Base-by-base conservation (phyloP, 2,888 invertebrate species). In the Phengaris arion region DNA sequence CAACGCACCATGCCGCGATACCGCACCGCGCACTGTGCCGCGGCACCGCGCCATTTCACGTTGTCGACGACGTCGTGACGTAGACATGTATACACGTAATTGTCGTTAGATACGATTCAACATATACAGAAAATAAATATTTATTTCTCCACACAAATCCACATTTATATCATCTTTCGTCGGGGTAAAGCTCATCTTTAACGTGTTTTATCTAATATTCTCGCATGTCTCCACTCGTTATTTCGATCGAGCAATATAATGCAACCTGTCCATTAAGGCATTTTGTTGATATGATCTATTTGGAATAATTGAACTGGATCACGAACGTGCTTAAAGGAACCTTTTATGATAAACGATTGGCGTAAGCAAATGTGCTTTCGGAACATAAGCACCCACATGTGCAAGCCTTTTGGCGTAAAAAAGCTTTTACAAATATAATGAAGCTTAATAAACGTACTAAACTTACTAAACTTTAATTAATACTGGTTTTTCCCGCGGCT, bases 191-290 rank as follows among this genome's bases (percentile, higher is more conserved):
- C 70, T 51, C 69, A 52, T 69, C 57, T 51, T 64, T 12, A 68
- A 52, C 68, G 68, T 69, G 55, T 74, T 55, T 51, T 64, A 70
- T 64, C 73, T 55, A 35, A 75, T 55, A 68, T 68, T 74, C 78
- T 87, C 80, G 84, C 86, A 85, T 86, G 85, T 84, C 83, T 79
- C 73, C 79, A 82, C 83, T 80, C 80, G 81, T 82, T 81, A 81
- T 76, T 79, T 74, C 80, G 80, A 82, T 82, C 80, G 78, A 80
- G 83, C 82, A 84, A 83, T 83, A 82, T 81, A 82, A 72, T 72
- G 80, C 79, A 82, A 85, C 85, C 84, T 85, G 85, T 87, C 89
- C 86, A 88, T 88, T 87, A 87, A 82, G 82, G 84, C 84, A 84
- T 85, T 87, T 85, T 81, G 82, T 81, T 83, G 88, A 89, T 89